Conservation (phyloP, 2,888 invertebrate species). For the Parnassius apollo region DNA sequence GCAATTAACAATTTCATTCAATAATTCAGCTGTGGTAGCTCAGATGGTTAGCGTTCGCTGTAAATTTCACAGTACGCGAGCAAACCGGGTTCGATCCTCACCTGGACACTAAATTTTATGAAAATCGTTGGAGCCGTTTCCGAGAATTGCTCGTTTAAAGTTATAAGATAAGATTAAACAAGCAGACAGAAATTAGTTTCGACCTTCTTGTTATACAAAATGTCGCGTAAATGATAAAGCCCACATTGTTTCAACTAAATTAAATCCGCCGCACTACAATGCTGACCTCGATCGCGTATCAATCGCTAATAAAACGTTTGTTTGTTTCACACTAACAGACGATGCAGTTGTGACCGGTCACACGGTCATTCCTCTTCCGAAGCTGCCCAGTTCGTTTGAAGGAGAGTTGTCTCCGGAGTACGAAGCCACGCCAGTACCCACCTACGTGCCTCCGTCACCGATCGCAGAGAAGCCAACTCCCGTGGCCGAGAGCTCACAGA, state of each 20-base stretch:
- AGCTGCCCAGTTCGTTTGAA: slow-evolving; percentile 79
- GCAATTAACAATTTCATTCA: too few species aligned
- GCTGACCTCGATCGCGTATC: background rate
- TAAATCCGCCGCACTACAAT: background rate
- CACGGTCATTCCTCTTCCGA: slow-evolving; percentile 83
- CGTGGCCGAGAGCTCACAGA: slow-evolving; percentile 41
- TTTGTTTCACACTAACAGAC: slow-evolving; percentile 48
- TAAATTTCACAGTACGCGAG: too few species aligned
- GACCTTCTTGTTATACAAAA: too few species aligned
- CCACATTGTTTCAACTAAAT: slow-evolving; percentile 1
- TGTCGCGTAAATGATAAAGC: slow-evolving; percentile 8
- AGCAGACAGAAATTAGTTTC: too few species aligned
- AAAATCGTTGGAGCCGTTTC: too few species aligned
- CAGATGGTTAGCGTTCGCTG: too few species aligned
- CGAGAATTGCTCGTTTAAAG: too few species aligned
- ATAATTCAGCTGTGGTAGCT: too few species aligned
- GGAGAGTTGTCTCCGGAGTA: slow-evolving; percentile 63
- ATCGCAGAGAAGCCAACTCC: slow-evolving; percentile 55
- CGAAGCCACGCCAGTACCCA: slow-evolving; percentile 50
- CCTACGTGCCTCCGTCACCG: slow-evolving; percentile 63
- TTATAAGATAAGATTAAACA: too few species aligned
- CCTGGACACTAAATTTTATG: too few species aligned
- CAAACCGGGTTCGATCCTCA: too few species aligned
- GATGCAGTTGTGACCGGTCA: slow-evolving; percentile 84
- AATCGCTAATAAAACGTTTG: background rate